Evolutionary conservation across 1,140 invertebrate genomes (phyloP), one percentile per base, ranked within the genome.

Genomic region (Trachelipus rathkii): DNA sequence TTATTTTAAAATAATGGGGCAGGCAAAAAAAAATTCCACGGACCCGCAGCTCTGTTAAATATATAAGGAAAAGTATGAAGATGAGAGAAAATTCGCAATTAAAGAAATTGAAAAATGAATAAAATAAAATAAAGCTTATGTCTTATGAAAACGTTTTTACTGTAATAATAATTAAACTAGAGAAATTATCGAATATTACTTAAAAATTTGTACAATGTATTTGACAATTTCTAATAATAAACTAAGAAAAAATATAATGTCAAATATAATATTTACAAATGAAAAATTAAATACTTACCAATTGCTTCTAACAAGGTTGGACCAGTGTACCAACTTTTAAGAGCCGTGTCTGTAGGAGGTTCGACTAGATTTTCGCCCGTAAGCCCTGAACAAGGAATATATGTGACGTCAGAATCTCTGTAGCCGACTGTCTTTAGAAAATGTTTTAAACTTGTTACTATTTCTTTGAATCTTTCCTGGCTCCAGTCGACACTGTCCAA

Each of bases 401-500:
- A 99, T 1, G 88, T 91, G 0, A 98, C 90, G 85, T 95, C 94
- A 8, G 87, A 86, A 44, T 97, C 95, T 84, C 92, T 93, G 83
- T 93, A 99, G 5, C 96, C 97, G n/a, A 93, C 94, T 86, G 97
- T 93, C 85, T 95, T 95, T 0, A 99, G 86, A 83, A 99, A 99
- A n/a, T 86, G 82, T 77, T 90, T 91, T 43, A 99, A 86, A 84
- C 95, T 97, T 70, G 89, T 87, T 0, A 89, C 88, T 72, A 99
- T 96, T 83, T 97, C 93, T 81, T 91, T 87, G 85, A 95, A 98
- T 81, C 95, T 87, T 71, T 91, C 89, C 83, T 93, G 85, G 78
- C 89, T 90, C 92, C 93, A 95, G 69, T 88, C 87, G 0, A 90
- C 91, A 7, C 91, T 93, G 82, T 94, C 92, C 77, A 96, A 84